Base-by-base conservation (phyloP, 1,140 invertebrate genomes). In the Hesperophylax magnus region DNA sequence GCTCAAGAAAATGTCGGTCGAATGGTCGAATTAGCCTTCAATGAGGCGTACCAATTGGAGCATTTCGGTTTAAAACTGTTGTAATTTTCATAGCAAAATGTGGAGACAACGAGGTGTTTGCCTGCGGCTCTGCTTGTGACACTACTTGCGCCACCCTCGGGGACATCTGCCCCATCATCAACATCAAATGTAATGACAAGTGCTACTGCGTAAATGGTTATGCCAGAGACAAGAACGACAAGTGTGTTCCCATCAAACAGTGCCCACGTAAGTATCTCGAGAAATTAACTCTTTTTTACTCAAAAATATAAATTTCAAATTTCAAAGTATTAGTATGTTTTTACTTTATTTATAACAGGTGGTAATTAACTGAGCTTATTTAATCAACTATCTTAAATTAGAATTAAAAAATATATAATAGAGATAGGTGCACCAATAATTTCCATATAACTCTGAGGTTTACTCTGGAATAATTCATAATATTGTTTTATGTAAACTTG, bases 51-150 rank as follows among this genome's bases (percentile, higher is more conserved):
- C 5, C 5, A 2, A 27, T 27, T 27, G 2, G 5, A 5, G 27
- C 5, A 27, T 27, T 27, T 27, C 5, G 27, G 5, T 27, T 27
- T 27, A 2, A 27, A 27, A 76, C 3, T 77, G n/a, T n/a, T n/a
- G n/a, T n/a, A n/a, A n/a, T 56, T 20, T 56, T 78, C 65, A 14
- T 22, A 77, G 80, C 53, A 2, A 61, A 34, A 15, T 77, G 52
- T 39, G 78, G 78, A 61, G 63, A 54, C 2, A 79, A 79, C n/a
- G 81, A 82, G 20, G 52, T 75, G 14, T 82, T 65, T 58, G 34
- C 20, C 4, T 82, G 81, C 24, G 81, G 81, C 15, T 82, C 81
- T 20, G 60, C 78, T 8, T 82, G 81, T 53, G 81, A 82, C 47
- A 82, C 78, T 4, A 76, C 61, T 9, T 82, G 81, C 24, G 77